A percentile compares a stretch with the other conserved stretches of the same genome.
Evolutionary conservation across 2,113 vertebrate genomes (phyloP).

Genomic region (Laticauda colubrina): DNA sequence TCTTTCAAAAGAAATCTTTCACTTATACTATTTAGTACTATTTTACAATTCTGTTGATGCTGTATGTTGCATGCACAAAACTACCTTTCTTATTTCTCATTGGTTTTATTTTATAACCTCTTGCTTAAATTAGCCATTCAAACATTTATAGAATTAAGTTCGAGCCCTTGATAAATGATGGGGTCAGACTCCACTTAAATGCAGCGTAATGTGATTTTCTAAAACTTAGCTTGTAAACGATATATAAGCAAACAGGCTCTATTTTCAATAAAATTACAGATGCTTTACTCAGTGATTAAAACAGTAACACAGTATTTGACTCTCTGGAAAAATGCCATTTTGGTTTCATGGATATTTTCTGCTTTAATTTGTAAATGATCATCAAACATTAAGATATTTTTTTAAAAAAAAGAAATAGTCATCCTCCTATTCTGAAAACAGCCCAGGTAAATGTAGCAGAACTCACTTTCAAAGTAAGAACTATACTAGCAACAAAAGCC

Average conservation of each 20-base stretch:
- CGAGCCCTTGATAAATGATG: conserved; percentile 10
- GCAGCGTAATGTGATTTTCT: background rate
- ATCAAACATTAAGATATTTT: background rate
- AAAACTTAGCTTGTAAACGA: background rate
- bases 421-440: background rate
- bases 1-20: background rate
- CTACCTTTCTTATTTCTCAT: background rate
- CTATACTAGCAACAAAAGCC: background rate
- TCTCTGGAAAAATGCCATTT: conserved; percentile 15
- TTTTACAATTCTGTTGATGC: background rate
- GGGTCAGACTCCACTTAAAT: conserved; percentile 5
- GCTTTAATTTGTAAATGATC: background rate
- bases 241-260: background rate
- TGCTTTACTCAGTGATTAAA: conserved; percentile 24
- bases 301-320: conserved; percentile 12
- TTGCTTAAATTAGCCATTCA: background rate
- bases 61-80: background rate
- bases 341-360: background rate
- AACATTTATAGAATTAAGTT: background rate
- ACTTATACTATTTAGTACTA: background rate
- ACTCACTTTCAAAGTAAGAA: background rate
- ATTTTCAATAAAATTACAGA: conserved; percentile 10
- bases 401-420: background rate
- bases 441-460: background rate
- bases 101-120: background rate